Conservation (phyloP, 2,113 vertebrate genomes). For the Panthera tigris region DNA sequence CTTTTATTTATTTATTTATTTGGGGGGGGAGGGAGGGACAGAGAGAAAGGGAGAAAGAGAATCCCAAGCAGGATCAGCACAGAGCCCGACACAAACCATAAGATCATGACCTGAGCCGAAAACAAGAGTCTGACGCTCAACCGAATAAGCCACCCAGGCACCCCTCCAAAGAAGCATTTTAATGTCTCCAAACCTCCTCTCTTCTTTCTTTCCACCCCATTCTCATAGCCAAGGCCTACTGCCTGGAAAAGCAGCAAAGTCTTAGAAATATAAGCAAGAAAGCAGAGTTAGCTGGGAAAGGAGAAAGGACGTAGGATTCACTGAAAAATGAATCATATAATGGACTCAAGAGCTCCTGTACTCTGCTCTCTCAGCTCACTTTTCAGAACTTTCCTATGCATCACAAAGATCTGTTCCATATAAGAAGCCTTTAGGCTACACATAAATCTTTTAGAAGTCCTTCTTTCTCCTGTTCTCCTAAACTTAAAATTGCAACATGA, state of each 20-base stretch:
- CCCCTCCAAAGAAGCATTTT: neutral
- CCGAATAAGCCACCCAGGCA: no score
- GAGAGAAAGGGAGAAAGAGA: no score
- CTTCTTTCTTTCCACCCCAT: neutral
- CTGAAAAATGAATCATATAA: neutral
- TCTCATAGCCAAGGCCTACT: neutral
- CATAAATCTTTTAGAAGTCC: neutral
- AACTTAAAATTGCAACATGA: neutral
- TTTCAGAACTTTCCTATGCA: neutral
- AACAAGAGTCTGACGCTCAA: no score
- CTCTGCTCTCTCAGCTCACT: neutral
- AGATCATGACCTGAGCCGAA: no score
- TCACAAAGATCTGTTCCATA: neutral
- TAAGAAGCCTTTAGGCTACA: constrained; percentile 14
- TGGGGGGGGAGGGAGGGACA: no score
- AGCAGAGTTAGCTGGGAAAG: neutral
- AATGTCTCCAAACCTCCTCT: neutral
- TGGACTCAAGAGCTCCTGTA: neutral
- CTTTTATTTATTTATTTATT: no score
- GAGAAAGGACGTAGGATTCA: neutral
- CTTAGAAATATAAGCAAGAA: neutral
- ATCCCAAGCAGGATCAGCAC: no score
- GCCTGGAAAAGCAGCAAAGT: neutral
- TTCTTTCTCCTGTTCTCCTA: neutral
- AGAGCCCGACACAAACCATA: no score